phyloP scores from a whole-genome alignment of 2,797 vertebrate species.

The Silurus aristotelis region DNA sequence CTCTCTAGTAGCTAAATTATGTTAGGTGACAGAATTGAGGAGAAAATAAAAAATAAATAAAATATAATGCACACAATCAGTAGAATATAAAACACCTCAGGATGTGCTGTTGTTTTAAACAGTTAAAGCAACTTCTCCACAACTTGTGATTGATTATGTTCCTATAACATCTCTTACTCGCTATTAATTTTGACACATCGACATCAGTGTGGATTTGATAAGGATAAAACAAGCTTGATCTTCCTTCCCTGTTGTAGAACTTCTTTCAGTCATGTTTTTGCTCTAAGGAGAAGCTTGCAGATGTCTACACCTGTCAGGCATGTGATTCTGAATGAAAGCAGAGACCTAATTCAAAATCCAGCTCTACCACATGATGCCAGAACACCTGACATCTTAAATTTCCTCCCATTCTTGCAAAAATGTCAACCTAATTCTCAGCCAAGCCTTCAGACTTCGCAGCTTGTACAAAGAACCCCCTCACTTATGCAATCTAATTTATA shows the following conservation, averaged over 20 bases:
- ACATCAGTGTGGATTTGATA: not conserved
- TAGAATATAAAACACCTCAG: not conserved
- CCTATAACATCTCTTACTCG: not conserved
- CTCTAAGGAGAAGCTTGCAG: constrained; percentile 2
- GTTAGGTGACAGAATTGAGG: not conserved
- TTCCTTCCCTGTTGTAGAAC: constrained; percentile 7
- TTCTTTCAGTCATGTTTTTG: constrained; percentile 14
- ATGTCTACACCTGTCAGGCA: constrained; percentile 24
- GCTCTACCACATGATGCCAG: constrained; percentile 15
- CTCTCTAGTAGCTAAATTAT: not conserved
- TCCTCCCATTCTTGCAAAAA: constrained; percentile 11
- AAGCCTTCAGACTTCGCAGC: constrained; percentile 26
- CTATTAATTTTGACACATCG: not conserved
- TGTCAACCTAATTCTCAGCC: constrained; percentile 27
- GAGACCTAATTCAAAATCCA: constrained; percentile 28
- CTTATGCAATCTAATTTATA: constrained; percentile 19
- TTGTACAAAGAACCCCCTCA: not conserved
- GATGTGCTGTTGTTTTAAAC: not conserved
- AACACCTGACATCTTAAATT: constrained; percentile 31
- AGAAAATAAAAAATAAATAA: not conserved
- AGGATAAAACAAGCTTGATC: not conserved
- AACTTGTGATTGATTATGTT: not conserved
- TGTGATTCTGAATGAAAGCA: constrained; percentile 20
- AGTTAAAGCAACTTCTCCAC: not conserved
- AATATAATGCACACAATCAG: not conserved